A percentile compares a stretch with the other conserved stretches of the same genome.
These are phyloP conservation scores for Cerastis rubricosa DNA, from an alignment of 2,888 invertebrate genomes.

Conservation along the genomic window DNA sequence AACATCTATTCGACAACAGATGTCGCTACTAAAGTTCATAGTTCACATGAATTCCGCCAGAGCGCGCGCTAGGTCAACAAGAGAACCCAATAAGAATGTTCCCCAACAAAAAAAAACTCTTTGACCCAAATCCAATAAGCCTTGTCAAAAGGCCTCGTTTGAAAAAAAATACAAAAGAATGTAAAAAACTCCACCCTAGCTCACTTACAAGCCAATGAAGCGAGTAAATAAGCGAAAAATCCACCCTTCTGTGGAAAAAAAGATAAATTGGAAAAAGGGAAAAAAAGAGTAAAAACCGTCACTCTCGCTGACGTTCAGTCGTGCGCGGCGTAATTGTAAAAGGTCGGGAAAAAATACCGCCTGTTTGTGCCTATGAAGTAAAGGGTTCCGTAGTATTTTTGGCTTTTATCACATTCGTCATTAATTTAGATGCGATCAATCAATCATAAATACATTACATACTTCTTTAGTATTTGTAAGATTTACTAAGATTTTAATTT, in stretches of 20 bases:
- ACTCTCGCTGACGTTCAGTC: conserved; percentile 84
- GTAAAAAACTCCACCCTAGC: conserved; percentile 81
- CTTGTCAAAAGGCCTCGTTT: conserved; percentile 69
- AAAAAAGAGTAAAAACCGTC: conserved; percentile 81
- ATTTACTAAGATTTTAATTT: not conserved
- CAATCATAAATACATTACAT: not conserved
- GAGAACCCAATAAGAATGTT: conserved; percentile 70
- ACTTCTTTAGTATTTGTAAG: not conserved
- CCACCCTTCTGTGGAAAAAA: conserved; percentile 86
- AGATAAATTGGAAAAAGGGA: conserved; percentile 84
- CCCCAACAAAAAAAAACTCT: conserved; percentile 62
- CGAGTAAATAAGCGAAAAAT: conserved; percentile 90
- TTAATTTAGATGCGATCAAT: not conserved
- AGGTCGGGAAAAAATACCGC: conserved; percentile 82
- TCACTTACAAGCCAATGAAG: conserved; percentile 90
- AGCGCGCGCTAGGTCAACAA: conserved; percentile 53
- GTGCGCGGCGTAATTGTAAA: conserved; percentile 84
- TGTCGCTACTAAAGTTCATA: conserved; percentile 69
- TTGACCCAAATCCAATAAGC: conserved; percentile 84
- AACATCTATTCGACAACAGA: conserved; percentile 72
- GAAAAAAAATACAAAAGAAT: conserved; percentile 78
- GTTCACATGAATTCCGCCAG: conserved; percentile 67
- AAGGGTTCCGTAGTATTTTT: conserved; percentile 75
- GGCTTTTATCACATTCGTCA: not conserved
- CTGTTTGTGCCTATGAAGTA: conserved; percentile 60